A percentile compares a stretch with the other conserved stretches of the same genome.
Conservation (phyloP, 2,113 vertebrate genomes). For the Epinephelus cyanopodus region DNA sequence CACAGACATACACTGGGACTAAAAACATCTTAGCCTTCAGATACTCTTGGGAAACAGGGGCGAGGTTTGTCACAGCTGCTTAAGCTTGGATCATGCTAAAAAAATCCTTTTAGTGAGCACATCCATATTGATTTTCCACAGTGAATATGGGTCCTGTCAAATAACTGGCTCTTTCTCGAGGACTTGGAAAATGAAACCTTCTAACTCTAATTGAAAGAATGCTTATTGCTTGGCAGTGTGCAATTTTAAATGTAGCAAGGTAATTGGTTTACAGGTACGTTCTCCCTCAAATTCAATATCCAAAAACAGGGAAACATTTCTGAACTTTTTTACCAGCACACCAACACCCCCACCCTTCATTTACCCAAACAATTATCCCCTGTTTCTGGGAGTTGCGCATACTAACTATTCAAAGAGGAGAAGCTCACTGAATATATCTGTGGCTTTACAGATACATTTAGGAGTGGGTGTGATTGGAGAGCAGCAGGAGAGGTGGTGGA, state of each 20-base stretch:
- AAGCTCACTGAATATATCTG: slow-evolving; percentile 22
- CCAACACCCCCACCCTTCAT: neutral
- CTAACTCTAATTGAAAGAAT: slow-evolving; percentile 10
- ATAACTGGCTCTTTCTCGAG: neutral
- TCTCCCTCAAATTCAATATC: slow-evolving; percentile 1
- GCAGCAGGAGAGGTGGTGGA: slow-evolving; percentile 56
- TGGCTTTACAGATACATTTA: slow-evolving; percentile 47
- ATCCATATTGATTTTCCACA: slow-evolving; percentile 20
- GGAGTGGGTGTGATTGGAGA: slow-evolving; percentile 62
- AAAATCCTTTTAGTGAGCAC: neutral
- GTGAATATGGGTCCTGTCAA: neutral
- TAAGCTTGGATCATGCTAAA: neutral
- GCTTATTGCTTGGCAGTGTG: neutral
- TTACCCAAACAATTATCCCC: slow-evolving; percentile 14
- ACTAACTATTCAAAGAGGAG: slow-evolving; percentile 42
- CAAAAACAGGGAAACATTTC: neutral
- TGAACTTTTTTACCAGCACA: neutral
- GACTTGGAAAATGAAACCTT: slow-evolving; percentile 8
- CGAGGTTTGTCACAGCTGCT: neutral
- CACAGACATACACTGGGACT: neutral
- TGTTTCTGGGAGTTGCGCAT: neutral
- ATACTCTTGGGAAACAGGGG: neutral
- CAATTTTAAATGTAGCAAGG: neutral
- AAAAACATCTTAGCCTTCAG: neutral
- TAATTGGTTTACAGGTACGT: slow-evolving; percentile 1